These are phyloP conservation scores for Picathartes gymnocephalus DNA, from an alignment of 2,113 vertebrate genomes.

Conservation along the genomic window DNA sequence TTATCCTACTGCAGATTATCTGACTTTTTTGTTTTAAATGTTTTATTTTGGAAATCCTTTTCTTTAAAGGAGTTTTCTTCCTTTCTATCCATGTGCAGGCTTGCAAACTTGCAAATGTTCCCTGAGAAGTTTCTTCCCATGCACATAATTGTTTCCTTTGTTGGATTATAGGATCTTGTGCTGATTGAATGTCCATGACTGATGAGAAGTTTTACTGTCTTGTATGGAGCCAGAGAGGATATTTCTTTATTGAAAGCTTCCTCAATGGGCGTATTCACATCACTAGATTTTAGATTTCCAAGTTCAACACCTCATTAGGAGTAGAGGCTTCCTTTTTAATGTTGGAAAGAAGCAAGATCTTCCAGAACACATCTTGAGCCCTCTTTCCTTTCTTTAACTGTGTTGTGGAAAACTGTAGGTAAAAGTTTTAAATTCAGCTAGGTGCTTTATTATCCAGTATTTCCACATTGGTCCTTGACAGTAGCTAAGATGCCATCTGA, in stretches of 20 bases:
- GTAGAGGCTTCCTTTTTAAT: not conserved
- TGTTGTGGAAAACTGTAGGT: not conserved
- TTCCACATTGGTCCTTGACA: not conserved
- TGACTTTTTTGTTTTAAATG: not conserved
- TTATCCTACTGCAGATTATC: not conserved
- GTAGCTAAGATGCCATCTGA: not conserved
- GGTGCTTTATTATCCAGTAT: not conserved
- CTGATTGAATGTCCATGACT: not conserved
- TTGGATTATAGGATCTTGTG: not conserved
- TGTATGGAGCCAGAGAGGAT: not conserved
- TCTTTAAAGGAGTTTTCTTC: not conserved
- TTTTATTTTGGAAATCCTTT: not conserved
- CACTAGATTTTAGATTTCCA: not conserved
- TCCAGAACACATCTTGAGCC: not conserved
- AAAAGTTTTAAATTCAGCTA: not conserved
- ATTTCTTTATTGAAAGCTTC: not conserved
- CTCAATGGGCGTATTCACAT: not conserved
- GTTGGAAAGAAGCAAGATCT: not conserved
- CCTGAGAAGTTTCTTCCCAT: not conserved
- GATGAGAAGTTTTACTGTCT: not conserved
- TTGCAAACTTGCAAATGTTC: not conserved
- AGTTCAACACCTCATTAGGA: not conserved
- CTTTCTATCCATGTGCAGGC: not conserved
- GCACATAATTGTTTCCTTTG: not conserved
- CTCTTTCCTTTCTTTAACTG: not conserved